Base-by-base conservation (phyloP, 2,797 vertebrate species). In the Lacerta agilis region DNA sequence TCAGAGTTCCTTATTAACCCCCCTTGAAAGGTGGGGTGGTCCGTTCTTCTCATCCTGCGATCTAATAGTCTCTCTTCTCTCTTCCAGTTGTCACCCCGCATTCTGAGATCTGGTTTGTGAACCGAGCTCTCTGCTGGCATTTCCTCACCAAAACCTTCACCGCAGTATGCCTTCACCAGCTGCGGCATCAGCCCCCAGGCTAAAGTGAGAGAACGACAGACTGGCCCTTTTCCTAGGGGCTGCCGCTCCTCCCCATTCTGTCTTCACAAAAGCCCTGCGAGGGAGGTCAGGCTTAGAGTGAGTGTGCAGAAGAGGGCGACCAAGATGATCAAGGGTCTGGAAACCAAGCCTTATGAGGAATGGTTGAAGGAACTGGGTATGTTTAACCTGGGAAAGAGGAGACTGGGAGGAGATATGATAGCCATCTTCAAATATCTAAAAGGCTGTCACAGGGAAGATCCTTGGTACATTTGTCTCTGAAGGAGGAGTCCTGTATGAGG, bases 21-120 rank as follows among this genome's bases (percentile, higher is more conserved):
- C 49, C 3, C 3, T 1, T 55, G 1, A 55, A 13, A 49, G 49
- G 49, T 55, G 13, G 49, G 3, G 13, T 0, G 49, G 49, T 55
- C 49, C 3, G 13, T 55, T 55, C 49, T 55, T 55, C 49, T 55
- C 49, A 55, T 15, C 36, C 3, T 0, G 1, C 4, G 8, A 4
- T 8, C 8, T 45, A 11, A 11, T 13, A 17, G 8, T 79, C 18
- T 7, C 83, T 80, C 67, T 43, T 9, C 87, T 87, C 89, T 85
- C 2, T 93, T 92, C 72, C 85, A 95, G 97, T 97, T 71, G 95
- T 97, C 77, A 97, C 97, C 27, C 94, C 97, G 81, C 97, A 98
- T 81, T 97, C 98, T 90, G 98, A 98, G 91, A 97, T 99, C 87
- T 99, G 99, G 99, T 99, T 99, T 94, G 96, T 99, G 91, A 99